Base-by-base conservation (phyloP, 2,797 vertebrate genomes). In the Gastrophryne carolinensis region DNA sequence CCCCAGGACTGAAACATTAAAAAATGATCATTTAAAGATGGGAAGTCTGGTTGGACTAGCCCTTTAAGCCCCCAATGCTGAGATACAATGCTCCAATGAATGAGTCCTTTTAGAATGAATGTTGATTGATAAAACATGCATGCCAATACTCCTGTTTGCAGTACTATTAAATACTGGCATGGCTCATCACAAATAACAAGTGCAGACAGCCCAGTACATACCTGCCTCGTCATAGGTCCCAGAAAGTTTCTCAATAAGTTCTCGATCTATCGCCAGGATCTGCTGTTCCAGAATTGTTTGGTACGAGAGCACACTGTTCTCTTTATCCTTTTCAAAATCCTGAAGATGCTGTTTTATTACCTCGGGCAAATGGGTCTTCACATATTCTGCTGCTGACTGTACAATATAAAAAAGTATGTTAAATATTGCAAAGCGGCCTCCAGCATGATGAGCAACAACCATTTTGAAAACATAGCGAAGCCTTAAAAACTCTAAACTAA, bases 191-290 rank as follows among this genome's bases (percentile, higher is more conserved):
- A 47, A 47, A 19, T 7, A 61, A 26, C 1, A 24, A 13, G 21
- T 39, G 24, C 2, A 30, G 24, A 39, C 41, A 73, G 2, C 5
- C 17, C 4, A 13, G 15, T 47, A 63, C 83, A 21, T 87, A 99
- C 97, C 97, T 92, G 97, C 97, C 91, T 99, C 97, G 12, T 98
- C 97, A 15, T 96, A 97, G 52, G 93, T 90, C 1, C 94, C 91
- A 0, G 96, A 93, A 49, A 99, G 86, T 82, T 96, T 98, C 68
- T 96, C 95, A 80, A 98, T 88, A 87, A 99, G 95, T 80, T 98
- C 95, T 80, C 91, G 88, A 84, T 99, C 97, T 63, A 98, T 83
- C 1, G 89, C 90, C 4, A 98, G 81, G 82, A 99, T 98, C 86
- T 99, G 96, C 85, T 98, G 94, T 81, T 95, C 93, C 82, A 99